Conservation (phyloP, 1,140 invertebrate genomes). For the Heliconius congener region DNA sequence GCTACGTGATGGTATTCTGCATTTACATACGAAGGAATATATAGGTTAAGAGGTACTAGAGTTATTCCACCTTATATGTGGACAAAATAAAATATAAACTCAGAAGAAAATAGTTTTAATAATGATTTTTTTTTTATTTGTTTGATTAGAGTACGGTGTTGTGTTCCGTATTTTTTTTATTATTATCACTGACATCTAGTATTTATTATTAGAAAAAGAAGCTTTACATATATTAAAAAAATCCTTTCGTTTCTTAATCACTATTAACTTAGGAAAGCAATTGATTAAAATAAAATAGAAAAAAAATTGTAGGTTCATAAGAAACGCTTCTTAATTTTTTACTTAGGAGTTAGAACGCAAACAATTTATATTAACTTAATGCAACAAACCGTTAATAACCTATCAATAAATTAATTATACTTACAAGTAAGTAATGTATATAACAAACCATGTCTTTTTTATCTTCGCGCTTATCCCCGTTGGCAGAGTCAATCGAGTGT, state of each 20-base stretch:
- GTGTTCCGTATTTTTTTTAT: no score
- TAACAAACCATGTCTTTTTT: not conserved
- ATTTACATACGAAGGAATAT: constrained; percentile 9
- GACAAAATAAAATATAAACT: not conserved
- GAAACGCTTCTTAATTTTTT: not conserved
- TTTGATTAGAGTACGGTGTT: no score
- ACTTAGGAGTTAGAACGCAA: not conserved
- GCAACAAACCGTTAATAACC: not conserved
- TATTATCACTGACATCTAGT: no score
- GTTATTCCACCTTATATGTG: not conserved
- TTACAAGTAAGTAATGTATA: not conserved
- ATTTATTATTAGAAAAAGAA: no score
- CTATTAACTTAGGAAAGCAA: no score
- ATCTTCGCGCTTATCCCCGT: not conserved
- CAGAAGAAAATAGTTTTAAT: not conserved
- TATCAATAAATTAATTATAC: not conserved
- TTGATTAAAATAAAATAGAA: no score
- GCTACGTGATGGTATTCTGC: constrained; percentile 23
- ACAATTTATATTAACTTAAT: not conserved
- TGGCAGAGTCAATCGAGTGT: no score
- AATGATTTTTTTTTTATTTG: no score
- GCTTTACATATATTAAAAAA: no score
- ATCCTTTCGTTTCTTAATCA: no score
- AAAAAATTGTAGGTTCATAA: no score
- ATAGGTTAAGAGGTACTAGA: constrained; percentile 10